These are phyloP conservation scores for Paraplagusia blochii DNA, from an alignment of 2,113 vertebrate genomes.

Conservation along the genomic window DNA sequence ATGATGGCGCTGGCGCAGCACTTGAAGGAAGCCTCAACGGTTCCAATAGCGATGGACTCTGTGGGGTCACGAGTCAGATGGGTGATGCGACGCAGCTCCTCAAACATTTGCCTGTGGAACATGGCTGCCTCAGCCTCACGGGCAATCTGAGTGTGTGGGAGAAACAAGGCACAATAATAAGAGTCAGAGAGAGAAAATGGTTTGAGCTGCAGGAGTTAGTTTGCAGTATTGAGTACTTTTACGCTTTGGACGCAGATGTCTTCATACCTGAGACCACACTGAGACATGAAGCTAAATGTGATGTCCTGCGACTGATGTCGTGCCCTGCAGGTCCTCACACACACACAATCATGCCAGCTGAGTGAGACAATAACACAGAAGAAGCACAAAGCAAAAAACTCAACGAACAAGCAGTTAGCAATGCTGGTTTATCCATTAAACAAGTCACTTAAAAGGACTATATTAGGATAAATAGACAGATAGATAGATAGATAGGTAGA, in stretches of 20 bases:
- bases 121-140: constrained; percentile 97
- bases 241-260: constrained; percentile 14
- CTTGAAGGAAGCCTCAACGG: constrained; percentile 98
- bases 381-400: constrained; percentile 45
- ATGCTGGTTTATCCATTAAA: not conserved
- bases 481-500: no score
- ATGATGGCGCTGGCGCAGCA: constrained; percentile 96
- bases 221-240: constrained; percentile 31
- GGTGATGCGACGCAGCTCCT: constrained; percentile 91
- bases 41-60: constrained; percentile 89
- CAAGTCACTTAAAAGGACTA: no score
- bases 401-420: constrained; percentile 37
- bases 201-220: constrained; percentile 37
- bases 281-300: constrained; percentile 85
- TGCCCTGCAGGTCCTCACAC: constrained; percentile 78
- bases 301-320: constrained; percentile 67
- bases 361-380: constrained; percentile 79
- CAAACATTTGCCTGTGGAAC: constrained; percentile 97
- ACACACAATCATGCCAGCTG: constrained; percentile 76
- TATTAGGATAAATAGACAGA: no score
- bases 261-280: constrained; percentile 83
- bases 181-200: not conserved
- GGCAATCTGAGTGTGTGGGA: constrained; percentile 81
- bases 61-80: constrained; percentile 95
- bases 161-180: not conserved